These are phyloP conservation scores for Lepilemur ruficaudatus DNA, from an alignment of 2,797 vertebrate genomes.

Conservation along the genomic window DNA sequence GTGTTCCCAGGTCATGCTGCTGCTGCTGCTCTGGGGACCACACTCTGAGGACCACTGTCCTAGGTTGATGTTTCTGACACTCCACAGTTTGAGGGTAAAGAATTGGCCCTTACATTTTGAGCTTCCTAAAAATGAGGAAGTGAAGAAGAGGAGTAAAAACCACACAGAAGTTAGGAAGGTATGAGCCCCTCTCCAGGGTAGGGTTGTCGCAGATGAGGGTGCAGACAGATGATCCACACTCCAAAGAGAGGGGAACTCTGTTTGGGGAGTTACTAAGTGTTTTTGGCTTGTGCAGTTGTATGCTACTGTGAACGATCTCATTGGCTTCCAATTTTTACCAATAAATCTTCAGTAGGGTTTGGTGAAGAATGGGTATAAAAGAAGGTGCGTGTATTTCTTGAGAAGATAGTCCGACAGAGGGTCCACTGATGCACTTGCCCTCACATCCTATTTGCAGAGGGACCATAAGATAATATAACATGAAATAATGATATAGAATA, in stretches of 20 bases:
- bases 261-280: neutral
- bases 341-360: neutral
- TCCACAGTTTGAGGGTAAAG: neutral
- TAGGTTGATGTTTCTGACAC: neutral
- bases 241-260: neutral
- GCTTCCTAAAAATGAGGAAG: neutral
- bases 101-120: neutral
- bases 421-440: neutral
- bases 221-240: neutral
- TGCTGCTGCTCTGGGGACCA: neutral
- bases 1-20: neutral
- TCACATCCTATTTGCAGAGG: neutral
- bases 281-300: neutral
- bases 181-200: neutral
- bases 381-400: neutral
- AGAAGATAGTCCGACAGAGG: neutral
- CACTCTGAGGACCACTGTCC: neutral
- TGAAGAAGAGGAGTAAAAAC: neutral
- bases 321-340: neutral
- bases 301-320: neutral
- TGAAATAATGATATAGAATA: neutral
- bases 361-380: neutral
- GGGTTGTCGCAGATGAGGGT: neutral
- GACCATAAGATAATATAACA: neutral
- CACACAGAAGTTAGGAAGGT: neutral